Percentiles rank a stretch among this genome's conserved stretches.
These are phyloP conservation scores for Ptychobarbus kaznakovi DNA, from an alignment of 2,797 vertebrate genomes.

Conservation along the genomic window DNA sequence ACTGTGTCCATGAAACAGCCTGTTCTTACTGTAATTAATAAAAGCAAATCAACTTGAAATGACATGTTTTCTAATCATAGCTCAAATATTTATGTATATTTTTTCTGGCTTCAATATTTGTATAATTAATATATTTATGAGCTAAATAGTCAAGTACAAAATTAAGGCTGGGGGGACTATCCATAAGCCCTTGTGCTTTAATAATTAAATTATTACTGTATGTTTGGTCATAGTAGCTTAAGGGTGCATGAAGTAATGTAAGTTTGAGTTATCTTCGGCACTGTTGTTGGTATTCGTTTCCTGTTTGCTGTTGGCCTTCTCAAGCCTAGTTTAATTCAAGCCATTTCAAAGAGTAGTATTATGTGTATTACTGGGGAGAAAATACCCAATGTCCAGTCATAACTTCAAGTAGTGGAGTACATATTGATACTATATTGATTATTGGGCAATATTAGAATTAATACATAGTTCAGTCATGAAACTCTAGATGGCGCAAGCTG, in stretches of 20 bases:
- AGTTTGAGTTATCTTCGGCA: not conserved
- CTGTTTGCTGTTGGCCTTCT: no score
- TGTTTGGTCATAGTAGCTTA: not conserved
- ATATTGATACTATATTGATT: not conserved
- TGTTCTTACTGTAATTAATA: not conserved
- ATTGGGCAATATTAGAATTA: not conserved
- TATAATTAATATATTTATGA: no score
- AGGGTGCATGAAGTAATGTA: not conserved
- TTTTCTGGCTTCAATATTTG: no score
- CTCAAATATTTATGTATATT: not conserved
- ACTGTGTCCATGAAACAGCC: conserved; percentile 23
- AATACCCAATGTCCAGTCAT: not conserved
- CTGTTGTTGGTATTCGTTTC: not conserved
- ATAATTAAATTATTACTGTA: not conserved
- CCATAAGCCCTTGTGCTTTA: not conserved
- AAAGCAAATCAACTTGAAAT: not conserved
- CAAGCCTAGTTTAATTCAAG: not conserved
- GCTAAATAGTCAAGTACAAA: not conserved
- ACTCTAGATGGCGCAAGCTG: no score
- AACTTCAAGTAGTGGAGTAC: not conserved
- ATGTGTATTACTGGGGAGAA: not conserved
- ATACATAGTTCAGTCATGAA: no score
- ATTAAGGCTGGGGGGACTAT: not conserved
- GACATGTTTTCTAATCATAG: not conserved
- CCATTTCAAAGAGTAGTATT: not conserved